phyloP scores from a whole-genome alignment of 1,140 invertebrate genomes.

The Zeugodacus cucurbitae region DNA sequence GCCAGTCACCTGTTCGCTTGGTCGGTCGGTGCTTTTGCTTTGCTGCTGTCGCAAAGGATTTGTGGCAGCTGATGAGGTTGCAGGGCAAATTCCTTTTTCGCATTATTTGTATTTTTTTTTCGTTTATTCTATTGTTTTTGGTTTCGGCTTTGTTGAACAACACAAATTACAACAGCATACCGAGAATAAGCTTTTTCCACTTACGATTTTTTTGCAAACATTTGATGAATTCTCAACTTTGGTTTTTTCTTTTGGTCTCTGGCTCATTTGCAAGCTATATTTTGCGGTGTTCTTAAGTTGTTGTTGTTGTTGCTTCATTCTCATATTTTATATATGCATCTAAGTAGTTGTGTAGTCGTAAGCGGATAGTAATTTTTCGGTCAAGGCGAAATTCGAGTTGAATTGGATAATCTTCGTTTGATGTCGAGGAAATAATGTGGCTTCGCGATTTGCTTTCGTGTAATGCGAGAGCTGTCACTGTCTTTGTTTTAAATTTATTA shows the following conservation, averaged over 20 bases:
- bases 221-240: slow-evolving; percentile 23
- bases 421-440: neutral
- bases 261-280: slow-evolving; percentile 10
- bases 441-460: neutral
- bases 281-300: neutral
- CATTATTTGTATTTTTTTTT: neutral
- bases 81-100: neutral
- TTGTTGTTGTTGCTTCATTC: neutral
- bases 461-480: neutral
- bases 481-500: neutral
- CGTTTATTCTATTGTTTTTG: no score
- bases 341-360: neutral
- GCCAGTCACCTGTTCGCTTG: neutral
- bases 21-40: neutral
- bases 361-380: neutral
- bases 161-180: slow-evolving; percentile 4
- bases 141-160: neutral
- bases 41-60: slow-evolving; percentile 1
- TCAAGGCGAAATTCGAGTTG: neutral
- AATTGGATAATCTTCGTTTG: neutral
- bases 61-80: slow-evolving; percentile 31
- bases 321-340: neutral
- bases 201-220: neutral
- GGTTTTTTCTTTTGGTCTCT: neutral
- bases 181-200: neutral